Conservation (phyloP, 2,113 vertebrate species). For the Chaetodon auriga region DNA sequence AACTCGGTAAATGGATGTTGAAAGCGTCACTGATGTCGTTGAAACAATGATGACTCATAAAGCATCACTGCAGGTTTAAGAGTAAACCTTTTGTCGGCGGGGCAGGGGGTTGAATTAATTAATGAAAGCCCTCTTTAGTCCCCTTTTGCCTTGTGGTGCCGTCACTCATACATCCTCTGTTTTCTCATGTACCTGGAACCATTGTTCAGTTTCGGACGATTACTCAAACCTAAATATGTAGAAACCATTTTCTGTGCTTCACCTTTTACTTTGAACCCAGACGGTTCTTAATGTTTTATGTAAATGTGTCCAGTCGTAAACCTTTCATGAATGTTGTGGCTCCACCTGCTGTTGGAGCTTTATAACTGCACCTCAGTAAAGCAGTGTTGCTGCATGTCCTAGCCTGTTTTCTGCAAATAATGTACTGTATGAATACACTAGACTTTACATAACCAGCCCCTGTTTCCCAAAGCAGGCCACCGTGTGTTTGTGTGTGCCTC, state of each 20-base stretch:
- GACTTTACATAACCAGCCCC: not conserved
- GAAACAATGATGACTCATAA: not conserved
- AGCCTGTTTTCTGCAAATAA: not conserved
- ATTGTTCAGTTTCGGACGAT: not conserved
- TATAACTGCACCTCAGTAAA: constrained; percentile 7
- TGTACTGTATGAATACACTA: not conserved
- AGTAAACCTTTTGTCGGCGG: not conserved
- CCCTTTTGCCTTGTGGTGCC: not conserved
- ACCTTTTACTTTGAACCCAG: not conserved
- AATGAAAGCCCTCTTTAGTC: not conserved
- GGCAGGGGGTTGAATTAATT: not conserved
- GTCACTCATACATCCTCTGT: not conserved
- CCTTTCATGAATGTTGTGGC: constrained; percentile 30
- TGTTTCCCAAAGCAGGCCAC: not conserved
- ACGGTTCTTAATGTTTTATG: not conserved
- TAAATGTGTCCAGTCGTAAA: not conserved
- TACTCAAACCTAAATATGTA: not conserved
- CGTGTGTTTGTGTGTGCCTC: not conserved
- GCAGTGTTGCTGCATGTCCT: not conserved
- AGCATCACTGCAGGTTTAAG: not conserved
- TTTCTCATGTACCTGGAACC: not conserved
- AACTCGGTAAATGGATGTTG: not conserved
- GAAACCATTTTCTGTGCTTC: not conserved
- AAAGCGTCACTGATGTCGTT: not conserved
- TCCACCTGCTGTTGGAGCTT: constrained; percentile 62